Evolutionary conservation across 2,888 invertebrate genomes (phyloP).

Genomic region (Nudaria mundana): DNA sequence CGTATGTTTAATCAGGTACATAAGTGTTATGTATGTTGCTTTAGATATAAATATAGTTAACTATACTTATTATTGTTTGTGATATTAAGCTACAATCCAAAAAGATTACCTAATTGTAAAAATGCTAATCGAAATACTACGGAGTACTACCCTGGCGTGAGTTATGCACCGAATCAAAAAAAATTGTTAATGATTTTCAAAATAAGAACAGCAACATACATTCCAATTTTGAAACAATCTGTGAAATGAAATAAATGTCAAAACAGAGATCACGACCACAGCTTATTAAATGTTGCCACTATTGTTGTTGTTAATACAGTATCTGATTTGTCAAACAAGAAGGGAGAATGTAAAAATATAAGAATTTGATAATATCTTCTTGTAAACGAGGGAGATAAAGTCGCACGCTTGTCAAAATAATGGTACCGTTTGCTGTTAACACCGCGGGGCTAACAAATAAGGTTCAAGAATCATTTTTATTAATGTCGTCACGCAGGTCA

Average conservation of each 20-base stretch:
- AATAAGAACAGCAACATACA: conserved; percentile 2
- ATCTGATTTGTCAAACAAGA: conserved; percentile 27
- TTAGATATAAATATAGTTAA: not conserved
- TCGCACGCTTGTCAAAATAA: conserved; percentile 68
- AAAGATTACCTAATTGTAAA: too few relatives aligned
- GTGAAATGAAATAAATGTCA: conserved; percentile 8
- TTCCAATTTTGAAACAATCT: conserved; percentile 9
- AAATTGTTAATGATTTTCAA: conserved; percentile 6
- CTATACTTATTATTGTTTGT: too few relatives aligned
- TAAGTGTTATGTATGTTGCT: conserved; percentile 10
- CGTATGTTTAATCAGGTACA: conserved; percentile 1
- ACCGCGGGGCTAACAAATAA: conserved; percentile 37
- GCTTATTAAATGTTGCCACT: conserved; percentile 32
- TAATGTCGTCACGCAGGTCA: conserved; percentile 58
- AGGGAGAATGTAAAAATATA: conserved; percentile 18
- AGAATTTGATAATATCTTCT: conserved; percentile 33
- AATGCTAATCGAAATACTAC: too few relatives aligned
- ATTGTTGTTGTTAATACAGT: conserved; percentile 40
- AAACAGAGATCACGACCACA: conserved; percentile 23
- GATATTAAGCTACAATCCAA: too few relatives aligned
- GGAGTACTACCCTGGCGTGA: too few relatives aligned
- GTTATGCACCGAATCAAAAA: too few relatives aligned
- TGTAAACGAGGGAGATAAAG: conserved; percentile 52
- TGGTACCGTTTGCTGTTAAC: conserved; percentile 40
- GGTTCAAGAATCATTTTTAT: conserved; percentile 43